Percentiles rank a stretch among this genome's conserved stretches.
phyloP scores from a whole-genome alignment of 37 sponge, comb jelly and placozoan species.

The Bolinopsis microptera region DNA sequence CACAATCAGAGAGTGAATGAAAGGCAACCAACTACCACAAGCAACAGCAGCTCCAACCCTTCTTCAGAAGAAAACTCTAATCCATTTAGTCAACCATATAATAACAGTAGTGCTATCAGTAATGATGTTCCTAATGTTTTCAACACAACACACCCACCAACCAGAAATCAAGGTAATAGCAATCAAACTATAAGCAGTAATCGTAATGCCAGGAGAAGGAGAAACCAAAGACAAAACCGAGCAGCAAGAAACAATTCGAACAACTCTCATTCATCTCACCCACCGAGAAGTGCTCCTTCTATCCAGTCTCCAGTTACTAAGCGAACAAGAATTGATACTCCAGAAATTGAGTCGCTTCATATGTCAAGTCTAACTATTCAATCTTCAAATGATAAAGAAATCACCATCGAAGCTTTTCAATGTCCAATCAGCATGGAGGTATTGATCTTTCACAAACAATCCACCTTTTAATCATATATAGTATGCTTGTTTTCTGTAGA shows the following conservation, averaged over 20 bases:
- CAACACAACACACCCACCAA: background rate
- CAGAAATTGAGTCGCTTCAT: no score
- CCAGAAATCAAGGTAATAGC: background rate
- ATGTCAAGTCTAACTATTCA: no score
- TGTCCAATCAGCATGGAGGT: slow-evolving; percentile 15
- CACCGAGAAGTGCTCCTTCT: background rate
- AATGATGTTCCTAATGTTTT: background rate
- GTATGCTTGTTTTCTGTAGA: no score
- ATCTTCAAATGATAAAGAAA: background rate
- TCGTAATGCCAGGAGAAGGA: background rate
- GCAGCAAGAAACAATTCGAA: background rate
- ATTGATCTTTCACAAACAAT: no score
- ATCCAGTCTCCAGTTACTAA: background rate
- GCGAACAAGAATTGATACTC: background rate
- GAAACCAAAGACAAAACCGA: background rate
- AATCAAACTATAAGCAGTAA: background rate
- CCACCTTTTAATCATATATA: no score
- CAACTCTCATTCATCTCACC: background rate
- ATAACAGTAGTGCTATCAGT: no score
- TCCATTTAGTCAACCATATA: background rate
- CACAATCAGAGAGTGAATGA: background rate
- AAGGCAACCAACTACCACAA: no score
- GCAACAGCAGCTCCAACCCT: background rate
- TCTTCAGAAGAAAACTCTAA: background rate
- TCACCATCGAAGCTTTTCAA: background rate